Evolutionary conservation across 2,888 invertebrate species (phyloP).

Genomic region (Empis livida): DNA sequence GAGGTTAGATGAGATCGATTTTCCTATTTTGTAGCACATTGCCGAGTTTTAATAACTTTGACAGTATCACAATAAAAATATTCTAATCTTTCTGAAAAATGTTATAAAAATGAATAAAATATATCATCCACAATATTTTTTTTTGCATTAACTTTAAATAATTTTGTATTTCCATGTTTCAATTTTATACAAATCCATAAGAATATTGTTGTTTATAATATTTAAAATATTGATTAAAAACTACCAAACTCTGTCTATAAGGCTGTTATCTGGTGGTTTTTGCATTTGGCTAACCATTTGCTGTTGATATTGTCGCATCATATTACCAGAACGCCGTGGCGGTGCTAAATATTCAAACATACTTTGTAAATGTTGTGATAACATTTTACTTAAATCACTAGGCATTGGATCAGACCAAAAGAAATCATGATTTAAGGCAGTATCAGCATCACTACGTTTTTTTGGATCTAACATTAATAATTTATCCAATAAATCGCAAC

Average conservation of each 20-base stretch:
- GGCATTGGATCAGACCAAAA: slow-evolving; percentile 99
- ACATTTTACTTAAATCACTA: slow-evolving; percentile 77
- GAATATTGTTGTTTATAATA: no score
- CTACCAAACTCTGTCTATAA: slow-evolving; percentile 76
- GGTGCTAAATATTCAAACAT: slow-evolving; percentile 91
- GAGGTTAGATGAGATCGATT: no score
- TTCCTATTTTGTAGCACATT: no score
- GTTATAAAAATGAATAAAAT: no score
- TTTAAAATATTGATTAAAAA: no score
- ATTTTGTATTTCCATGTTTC: no score
- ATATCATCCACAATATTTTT: no score
- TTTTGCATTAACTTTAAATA: no score
- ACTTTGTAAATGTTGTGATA: slow-evolving; percentile 78
- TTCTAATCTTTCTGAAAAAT: no score
- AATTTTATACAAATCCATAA: no score
- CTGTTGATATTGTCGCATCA: slow-evolving; percentile 57
- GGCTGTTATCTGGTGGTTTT: slow-evolving; percentile 64
- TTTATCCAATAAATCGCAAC: slow-evolving; percentile 86
- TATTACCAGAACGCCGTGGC: slow-evolving; percentile 54
- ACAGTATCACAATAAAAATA: no score
- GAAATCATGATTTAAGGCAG: slow-evolving; percentile 92
- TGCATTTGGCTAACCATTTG: slow-evolving; percentile 37
- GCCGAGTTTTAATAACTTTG: no score
- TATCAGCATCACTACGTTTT: slow-evolving; percentile 78
- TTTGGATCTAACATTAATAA: slow-evolving; percentile 83